Evolutionary conservation across 2,888 invertebrate species (phyloP), one percentile per base, ranked within the genome.

Genomic region (Drosophila longiperda): DNA sequence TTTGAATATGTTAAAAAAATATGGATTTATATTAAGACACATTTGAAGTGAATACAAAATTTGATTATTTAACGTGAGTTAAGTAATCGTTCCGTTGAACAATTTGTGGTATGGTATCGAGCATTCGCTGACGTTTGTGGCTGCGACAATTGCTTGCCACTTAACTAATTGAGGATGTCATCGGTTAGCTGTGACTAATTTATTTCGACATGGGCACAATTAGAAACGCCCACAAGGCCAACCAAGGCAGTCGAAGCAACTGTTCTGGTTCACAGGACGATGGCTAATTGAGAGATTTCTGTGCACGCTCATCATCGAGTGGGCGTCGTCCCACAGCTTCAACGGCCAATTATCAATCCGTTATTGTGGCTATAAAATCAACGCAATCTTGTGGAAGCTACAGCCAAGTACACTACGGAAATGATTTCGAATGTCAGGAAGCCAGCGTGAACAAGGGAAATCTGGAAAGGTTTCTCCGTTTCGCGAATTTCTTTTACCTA

Each of bases 241-340:
- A 12, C 20, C 12, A 45, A 3, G 20, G 45, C 45, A 45, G 23
- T 26, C 49, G n/a, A n/a, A 17, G 63, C 89, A 88, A 80, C 78
- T 88, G 87, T 55, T 67, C 38, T 63, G 49, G 75, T 80, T 88
- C 83, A 55, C 81, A 87, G 59, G 58, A 66, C 48, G 45, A 66
- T 53, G 67, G 65, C 68, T 87, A 89, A 89, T 89, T 87, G 74
- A 89, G 79, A 76, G 73, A 84, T 82, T 78, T 74, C 52, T 61
- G 59, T 20, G 69, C 61, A 55, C 55, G 71, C 33, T 59, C 77
- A 33, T 64, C 79, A 77, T 85, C 74, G 80, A 87, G 55, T 62
- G 68, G 89, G 84, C 70, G 87, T 72, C 36, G 42, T 15, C 15
- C 26, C 66, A 57, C 26, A 64, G 54, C 53, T 32, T 33, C 8